Conservation (phyloP, 2,888 invertebrate genomes). For the Agonum fuliginosum region DNA sequence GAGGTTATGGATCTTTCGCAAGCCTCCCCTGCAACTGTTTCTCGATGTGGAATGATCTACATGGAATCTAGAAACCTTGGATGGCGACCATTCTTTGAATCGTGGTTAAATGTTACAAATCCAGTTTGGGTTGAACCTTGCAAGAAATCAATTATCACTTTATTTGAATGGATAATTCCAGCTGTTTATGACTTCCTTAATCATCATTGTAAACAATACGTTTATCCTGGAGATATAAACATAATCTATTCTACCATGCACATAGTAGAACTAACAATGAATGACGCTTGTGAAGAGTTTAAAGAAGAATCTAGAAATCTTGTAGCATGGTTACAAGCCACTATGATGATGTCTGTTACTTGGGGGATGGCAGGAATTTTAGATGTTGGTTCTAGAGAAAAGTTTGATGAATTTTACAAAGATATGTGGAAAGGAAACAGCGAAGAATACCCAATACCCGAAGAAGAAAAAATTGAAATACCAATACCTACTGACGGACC, state of each 20-base stretch:
- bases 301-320: conserved; percentile 82
- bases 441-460: conserved; percentile 75
- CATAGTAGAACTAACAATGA: conserved; percentile 85
- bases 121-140: conserved; percentile 80
- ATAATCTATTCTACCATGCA: conserved; percentile 82
- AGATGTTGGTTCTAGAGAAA: conserved; percentile 81
- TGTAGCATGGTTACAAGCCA: conserved; percentile 84
- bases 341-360: conserved; percentile 83
- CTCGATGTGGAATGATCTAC: conserved; percentile 93
- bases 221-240: conserved; percentile 83
- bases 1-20: conserved; percentile 91
- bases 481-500: conserved; percentile 85
- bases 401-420: conserved; percentile 80
- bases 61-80: conserved; percentile 90
- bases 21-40: conserved; percentile 91
- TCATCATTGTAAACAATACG: conserved; percentile 80
- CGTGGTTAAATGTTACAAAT: conserved; percentile 84
- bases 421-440: conserved; percentile 74
- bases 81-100: conserved; percentile 86
- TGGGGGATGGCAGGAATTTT: conserved; percentile 93
- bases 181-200: conserved; percentile 83
- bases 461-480: conserved; percentile 80
- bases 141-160: conserved; percentile 76
- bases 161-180: conserved; percentile 88
- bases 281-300: conserved; percentile 81